Evolutionary conservation across 2,797 vertebrate species (phyloP), one percentile per base, ranked within the genome.

Genomic region (Sparus aurata): DNA sequence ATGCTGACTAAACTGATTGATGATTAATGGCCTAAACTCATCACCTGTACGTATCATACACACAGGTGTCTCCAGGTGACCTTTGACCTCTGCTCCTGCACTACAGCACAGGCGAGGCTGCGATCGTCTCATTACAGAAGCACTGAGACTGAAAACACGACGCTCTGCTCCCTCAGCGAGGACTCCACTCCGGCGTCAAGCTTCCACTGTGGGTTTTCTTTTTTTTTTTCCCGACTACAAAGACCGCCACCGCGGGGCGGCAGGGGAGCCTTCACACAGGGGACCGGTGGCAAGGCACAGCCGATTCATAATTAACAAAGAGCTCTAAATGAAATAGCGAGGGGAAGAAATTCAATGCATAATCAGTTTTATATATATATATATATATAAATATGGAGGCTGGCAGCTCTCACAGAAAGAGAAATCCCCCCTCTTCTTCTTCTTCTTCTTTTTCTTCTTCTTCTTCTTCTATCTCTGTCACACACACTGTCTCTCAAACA

Each of bases 231-330:
- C 50, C 34, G 50, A 82, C 71, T 73, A 86, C 85, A 87, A 77
- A 80, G 85, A 69, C 43, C 45, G 16, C 16, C 74, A 62, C 69
- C 25, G 22, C 79, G n/a, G 73, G 82, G 72, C 30, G 16, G 72
- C 72, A 13, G 73, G 82, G 78, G 83, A 87, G 82, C 59, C 50
- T 49, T 49, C 71, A 65, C 78, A 22, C 87, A 1, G 50, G 87
- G 68, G 84, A 83, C 67, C 23, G 64, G 46, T 76, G 85, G 73
- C 49, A 46, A 69, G 59, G 62, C 74, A 54, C 46, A 15, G 84
- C 54, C 41, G 38, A 72, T 86, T 82, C 68, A 83, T 84, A 84
- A 84, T 86, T 82, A 89, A 84, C 81, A 79, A 69, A 74, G 73
- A 80, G 65, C 30, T 9, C 67, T 67, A 73, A 86, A 83, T 81